A percentile compares a stretch with the other conserved stretches of the same genome.
Conservation (phyloP, 37 sponge, comb jelly and placozoan genomes). For the Cliona cf. orientalis region DNA sequence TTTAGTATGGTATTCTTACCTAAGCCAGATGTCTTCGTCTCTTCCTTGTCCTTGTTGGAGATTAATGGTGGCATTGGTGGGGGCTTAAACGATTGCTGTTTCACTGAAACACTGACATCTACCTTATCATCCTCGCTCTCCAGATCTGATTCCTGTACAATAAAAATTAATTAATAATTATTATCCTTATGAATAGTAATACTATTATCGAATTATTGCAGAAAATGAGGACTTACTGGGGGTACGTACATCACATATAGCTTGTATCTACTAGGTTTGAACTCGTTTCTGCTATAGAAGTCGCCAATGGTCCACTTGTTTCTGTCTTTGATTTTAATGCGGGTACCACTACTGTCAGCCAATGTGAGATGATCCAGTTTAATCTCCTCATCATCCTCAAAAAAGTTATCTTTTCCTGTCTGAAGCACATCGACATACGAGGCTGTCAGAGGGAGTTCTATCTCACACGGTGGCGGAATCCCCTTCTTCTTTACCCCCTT, state of each 20-base stretch:
- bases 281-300: neutral
- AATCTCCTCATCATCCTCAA: neutral
- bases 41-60: too few species aligned
- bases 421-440: neutral
- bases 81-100: too few species aligned
- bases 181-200: neutral
- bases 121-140: too few species aligned
- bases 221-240: too few species aligned
- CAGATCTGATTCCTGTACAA: too few species aligned
- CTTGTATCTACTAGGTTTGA: conserved; percentile 9
- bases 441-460: neutral
- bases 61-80: too few species aligned
- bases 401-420: neutral
- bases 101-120: too few species aligned
- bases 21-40: too few species aligned
- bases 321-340: neutral
- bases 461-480: neutral
- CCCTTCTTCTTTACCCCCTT: neutral
- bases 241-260: conserved; percentile 1
- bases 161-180: too few species aligned
- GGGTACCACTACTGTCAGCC: neutral
- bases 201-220: neutral
- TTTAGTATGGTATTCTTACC: too few species aligned
- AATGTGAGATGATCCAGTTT: neutral
- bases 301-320: neutral